Evolutionary conservation across 2,888 invertebrate species (phyloP), one percentile per base, ranked within the genome.

Genomic region (Acanthopleura granulata): DNA sequence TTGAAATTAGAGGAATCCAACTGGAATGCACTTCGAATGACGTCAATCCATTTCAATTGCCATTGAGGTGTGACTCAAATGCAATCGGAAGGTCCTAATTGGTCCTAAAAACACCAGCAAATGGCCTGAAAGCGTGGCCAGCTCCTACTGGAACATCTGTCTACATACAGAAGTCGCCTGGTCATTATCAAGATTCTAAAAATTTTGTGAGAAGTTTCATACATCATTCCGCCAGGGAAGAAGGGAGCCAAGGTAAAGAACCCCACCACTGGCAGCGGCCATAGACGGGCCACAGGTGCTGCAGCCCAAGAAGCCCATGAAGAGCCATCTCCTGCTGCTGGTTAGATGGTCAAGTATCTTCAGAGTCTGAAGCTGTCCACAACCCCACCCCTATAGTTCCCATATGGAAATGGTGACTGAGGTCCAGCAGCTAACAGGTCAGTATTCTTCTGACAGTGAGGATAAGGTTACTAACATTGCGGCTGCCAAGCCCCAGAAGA

Each of bases 331-430:
- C 18, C 51, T 51, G 18, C 18, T 51, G 51, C 18, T 51, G 51
- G 18, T 51, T 14, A 14, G 25, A n/a, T n/a, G 66, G 16, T 22
- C 66, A 14, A n/a, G 66, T 14, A 66, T 25, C 66, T n/a, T 66
- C 66, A 66, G 66, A 18, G 25, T 66, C 66, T 25, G 66, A 66
- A 66, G 66, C 25, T 66, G 66, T n/a, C n/a, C n/a, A n/a, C n/a
- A n/a, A n/a, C n/a, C n/a, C n/a, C n/a, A 66, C 15, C 22, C 66
- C 15, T 14, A 14, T 18, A 25, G 16, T 66, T 66, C 66, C 66
- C 66, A 66, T 15, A 66, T 66, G 51, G 14, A 18, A 14, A 51
- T 18, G 18, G 22, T n/a, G 66, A 25, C 66, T 25, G 66, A 15
- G 66, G 22, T 66, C 66, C 66, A 66, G 15, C 66, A 18, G 66